Conservation (phyloP, 2,113 vertebrate species). For the Lepisosteus osseus region DNA sequence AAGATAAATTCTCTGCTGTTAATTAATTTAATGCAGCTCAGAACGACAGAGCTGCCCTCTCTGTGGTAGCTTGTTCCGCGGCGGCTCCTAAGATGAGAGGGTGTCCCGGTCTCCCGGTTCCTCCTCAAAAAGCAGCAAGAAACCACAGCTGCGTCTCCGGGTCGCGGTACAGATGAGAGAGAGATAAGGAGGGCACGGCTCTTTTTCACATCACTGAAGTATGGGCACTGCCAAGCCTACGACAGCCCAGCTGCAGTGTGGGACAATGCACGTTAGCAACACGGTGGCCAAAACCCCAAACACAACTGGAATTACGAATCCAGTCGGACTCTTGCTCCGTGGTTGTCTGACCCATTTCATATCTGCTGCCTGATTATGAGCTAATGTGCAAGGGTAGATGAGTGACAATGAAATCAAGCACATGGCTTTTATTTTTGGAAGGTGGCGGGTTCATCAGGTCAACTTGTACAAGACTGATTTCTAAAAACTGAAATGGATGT, state of each 20-base stretch:
- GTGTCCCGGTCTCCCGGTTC: constrained; percentile 12
- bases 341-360: background rate
- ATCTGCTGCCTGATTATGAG: background rate
- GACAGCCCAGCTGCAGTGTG: too few species aligned
- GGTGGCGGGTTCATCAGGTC: too few species aligned
- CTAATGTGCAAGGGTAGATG: constrained; percentile 1
- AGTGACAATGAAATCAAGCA: background rate
- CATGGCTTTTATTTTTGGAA: too few species aligned
- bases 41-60: constrained; percentile 13
- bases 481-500: too few species aligned
- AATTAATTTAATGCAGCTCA: constrained; percentile 41
- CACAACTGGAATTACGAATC: too few species aligned
- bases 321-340: too few species aligned
- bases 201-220: background rate
- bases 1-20: constrained; percentile 36
- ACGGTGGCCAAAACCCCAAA: too few species aligned
- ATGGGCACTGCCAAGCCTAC: background rate
- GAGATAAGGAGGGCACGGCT: background rate
- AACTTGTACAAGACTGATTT: too few species aligned
- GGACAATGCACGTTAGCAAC: too few species aligned
- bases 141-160: too few species aligned
- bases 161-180: too few species aligned
- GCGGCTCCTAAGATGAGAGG: constrained; percentile 32
- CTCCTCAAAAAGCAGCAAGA: too few species aligned
- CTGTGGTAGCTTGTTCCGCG: constrained; percentile 27